Evolutionary conservation across 2,113 vertebrate genomes (phyloP).

Genomic region (Thalassarche chlororhynchos): DNA sequence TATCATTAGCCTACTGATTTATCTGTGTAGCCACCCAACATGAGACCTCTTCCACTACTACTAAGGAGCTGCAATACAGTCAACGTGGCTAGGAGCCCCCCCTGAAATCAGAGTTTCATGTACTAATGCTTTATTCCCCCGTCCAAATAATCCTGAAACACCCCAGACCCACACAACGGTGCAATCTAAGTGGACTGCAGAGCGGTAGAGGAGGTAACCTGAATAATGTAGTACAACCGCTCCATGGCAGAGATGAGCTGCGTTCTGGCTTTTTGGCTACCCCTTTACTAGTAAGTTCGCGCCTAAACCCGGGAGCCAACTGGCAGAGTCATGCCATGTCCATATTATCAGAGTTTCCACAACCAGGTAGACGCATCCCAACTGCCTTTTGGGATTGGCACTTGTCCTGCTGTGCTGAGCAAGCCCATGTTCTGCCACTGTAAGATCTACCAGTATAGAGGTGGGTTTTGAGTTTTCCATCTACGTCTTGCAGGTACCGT

Average conservation of each 20-base stretch:
- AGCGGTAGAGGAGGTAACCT: neutral
- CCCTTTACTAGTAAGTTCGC: neutral
- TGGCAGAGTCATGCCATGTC: neutral
- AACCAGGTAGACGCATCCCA: neutral
- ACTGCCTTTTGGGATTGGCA: neutral
- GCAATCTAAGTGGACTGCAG: neutral
- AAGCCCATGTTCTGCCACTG: neutral
- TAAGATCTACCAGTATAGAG: neutral
- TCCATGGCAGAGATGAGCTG: neutral
- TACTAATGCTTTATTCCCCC: neutral
- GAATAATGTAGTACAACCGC: neutral
- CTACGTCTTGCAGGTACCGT: fast-evolving
- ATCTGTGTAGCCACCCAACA: neutral
- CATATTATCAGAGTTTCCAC: neutral
- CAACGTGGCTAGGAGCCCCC: neutral
- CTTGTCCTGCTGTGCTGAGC: neutral
- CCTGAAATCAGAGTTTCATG: neutral
- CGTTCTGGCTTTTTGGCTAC: neutral
- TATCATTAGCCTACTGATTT: neutral
- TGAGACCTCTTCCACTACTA: neutral
- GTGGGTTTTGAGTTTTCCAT: neutral
- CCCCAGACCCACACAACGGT: fast-evolving
- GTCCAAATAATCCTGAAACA: neutral
- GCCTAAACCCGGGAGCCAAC: neutral
- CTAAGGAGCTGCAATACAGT: neutral